A percentile compares a stretch with the other conserved stretches of the same genome.
Conservation (phyloP, 2,797 vertebrate species). For the Podarcis siculus region DNA sequence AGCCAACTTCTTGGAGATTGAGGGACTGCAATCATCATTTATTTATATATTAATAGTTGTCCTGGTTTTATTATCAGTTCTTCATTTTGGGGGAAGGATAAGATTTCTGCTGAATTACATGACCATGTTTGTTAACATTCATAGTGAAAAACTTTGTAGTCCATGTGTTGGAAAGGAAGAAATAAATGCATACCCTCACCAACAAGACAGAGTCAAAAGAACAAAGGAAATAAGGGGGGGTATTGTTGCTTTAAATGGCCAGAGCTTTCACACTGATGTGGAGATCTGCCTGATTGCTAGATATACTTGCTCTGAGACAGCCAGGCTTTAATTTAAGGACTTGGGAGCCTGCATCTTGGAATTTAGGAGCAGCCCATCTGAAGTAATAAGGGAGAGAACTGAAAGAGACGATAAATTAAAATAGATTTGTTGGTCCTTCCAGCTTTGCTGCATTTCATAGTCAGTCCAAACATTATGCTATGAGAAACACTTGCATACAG, state of each 20-base stretch:
- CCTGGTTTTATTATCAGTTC: slow-evolving; percentile 56
- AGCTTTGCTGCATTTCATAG: neutral
- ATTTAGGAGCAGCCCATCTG: neutral
- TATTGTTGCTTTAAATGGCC: neutral
- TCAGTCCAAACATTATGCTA: neutral
- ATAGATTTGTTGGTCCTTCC: neutral
- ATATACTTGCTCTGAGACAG: neutral
- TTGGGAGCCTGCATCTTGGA: neutral
- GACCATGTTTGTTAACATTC: slow-evolving; percentile 55
- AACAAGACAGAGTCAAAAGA: neutral
- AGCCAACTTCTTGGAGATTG: slow-evolving; percentile 60
- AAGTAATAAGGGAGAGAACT: neutral
- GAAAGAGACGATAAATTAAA: neutral
- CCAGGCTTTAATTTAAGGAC: neutral
- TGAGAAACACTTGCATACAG: neutral
- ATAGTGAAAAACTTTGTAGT: slow-evolving; percentile 24
- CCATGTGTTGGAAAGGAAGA: neutral
- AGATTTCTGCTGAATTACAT: slow-evolving; percentile 56
- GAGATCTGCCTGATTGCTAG: neutral
- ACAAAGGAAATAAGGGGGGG: neutral
- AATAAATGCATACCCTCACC: neutral
- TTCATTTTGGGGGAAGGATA: slow-evolving; percentile 61
- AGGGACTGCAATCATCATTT: slow-evolving; percentile 55
- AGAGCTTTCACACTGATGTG: neutral
- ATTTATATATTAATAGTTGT: slow-evolving; percentile 72